Conservation (phyloP, 2,797 vertebrate genomes). For the Epinephelus awoara region DNA sequence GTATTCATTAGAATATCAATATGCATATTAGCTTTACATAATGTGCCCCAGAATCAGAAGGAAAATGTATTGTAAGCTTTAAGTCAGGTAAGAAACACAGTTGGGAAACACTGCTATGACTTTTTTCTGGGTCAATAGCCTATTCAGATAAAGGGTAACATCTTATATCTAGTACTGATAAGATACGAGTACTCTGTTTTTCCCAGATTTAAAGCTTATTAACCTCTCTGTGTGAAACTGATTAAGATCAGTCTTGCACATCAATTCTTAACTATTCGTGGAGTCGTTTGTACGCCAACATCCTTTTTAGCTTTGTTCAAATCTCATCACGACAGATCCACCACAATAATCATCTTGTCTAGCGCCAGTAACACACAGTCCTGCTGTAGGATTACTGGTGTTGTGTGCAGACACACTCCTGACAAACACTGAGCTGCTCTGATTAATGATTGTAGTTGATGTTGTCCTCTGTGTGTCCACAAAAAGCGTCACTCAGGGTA, state of each 20-base stretch:
- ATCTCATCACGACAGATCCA: neutral
- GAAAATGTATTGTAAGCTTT: neutral
- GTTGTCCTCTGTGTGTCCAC: neutral
- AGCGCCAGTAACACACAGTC: neutral
- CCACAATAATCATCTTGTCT: neutral
- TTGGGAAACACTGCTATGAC: neutral
- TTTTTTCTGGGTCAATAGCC: neutral
- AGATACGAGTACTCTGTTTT: neutral
- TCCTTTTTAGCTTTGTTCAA: neutral
- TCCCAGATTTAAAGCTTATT: neutral
- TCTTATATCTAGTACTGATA: neutral
- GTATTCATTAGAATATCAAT: too few relatives aligned
- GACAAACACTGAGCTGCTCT: neutral
- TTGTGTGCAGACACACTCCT: neutral
- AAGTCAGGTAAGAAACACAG: neutral
- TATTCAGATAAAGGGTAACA: neutral
- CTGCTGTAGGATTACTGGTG: neutral
- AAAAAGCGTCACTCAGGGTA: neutral
- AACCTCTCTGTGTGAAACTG: neutral
- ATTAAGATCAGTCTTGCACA: neutral
- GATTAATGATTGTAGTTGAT: neutral
- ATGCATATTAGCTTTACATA: neutral
- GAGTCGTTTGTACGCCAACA: neutral
- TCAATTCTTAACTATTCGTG: neutral
- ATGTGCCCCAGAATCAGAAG: neutral